A percentile compares a stretch with the other conserved stretches of the same genome.
Conservation (phyloP, 2,888 invertebrate genomes). For the Ornithoptera alexandrae region DNA sequence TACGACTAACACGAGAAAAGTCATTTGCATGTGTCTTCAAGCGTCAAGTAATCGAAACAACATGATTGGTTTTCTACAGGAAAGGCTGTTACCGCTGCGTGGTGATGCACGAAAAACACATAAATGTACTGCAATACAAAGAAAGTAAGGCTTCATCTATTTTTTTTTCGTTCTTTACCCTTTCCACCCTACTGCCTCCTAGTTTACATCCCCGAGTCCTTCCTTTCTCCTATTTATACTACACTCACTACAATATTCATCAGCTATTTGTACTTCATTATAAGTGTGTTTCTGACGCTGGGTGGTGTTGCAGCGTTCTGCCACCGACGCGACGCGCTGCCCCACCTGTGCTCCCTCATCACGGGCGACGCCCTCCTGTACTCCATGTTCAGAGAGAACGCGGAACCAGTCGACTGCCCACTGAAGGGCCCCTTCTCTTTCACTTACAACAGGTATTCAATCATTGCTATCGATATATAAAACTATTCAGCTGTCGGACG, state of each 20-base stretch:
- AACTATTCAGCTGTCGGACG: too few species aligned
- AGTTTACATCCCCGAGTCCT: too few species aligned
- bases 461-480: too few species aligned
- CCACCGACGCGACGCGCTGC: conserved; percentile 86
- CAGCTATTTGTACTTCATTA: too few species aligned
- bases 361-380: conserved; percentile 93
- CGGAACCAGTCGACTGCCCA: conserved; percentile 93
- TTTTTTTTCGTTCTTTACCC: too few species aligned
- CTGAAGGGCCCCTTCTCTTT: conserved; percentile 92
- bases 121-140: conserved; percentile 97
- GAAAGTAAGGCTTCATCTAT: conserved; percentile 88
- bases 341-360: conserved; percentile 91
- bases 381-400: conserved; percentile 94
- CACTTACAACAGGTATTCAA: conserved; percentile 86
- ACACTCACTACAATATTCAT: too few species aligned
- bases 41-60: too few species aligned
- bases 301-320: conserved; percentile 83
- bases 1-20: too few species aligned
- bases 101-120: conserved; percentile 96
- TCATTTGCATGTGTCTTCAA: too few species aligned
- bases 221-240: too few species aligned
- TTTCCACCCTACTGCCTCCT: too few species aligned
- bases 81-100: conserved; percentile 96
- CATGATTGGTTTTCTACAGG: conserved; percentile 76
- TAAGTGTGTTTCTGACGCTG: too few species aligned